These are phyloP conservation scores for Microcebus jonahi DNA, from an alignment of 2,113 vertebrate species.

Conservation along the genomic window DNA sequence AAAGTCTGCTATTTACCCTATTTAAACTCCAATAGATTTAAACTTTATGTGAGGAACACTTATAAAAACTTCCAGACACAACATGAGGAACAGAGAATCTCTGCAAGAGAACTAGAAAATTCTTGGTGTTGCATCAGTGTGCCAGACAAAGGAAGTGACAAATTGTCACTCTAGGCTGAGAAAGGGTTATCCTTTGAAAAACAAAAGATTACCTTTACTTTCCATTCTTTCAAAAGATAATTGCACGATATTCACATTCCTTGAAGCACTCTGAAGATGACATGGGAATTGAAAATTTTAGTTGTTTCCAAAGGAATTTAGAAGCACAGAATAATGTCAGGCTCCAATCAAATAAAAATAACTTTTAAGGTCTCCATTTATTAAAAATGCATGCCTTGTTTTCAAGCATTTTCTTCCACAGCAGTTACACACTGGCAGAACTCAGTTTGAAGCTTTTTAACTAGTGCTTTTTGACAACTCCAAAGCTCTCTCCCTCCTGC, in stretches of 20 bases:
- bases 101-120: neutral
- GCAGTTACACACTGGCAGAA: slow-evolving; percentile 64
- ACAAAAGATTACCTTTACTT: slow-evolving; percentile 31
- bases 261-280: slow-evolving; percentile 75
- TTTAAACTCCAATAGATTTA: neutral
- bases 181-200: neutral
- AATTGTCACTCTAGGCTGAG: slow-evolving; percentile 12
- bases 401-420: slow-evolving; percentile 66
- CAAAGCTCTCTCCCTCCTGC: slow-evolving; percentile 66
- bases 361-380: slow-evolving; percentile 75
- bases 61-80: neutral
- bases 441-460: slow-evolving; percentile 48
- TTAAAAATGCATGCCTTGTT: slow-evolving; percentile 82
- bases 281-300: slow-evolving; percentile 69
- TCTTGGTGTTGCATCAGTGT: neutral
- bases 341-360: slow-evolving; percentile 84
- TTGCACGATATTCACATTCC: slow-evolving; percentile 74
- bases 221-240: slow-evolving; percentile 73
- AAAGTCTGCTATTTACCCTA: neutral
- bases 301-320: slow-evolving; percentile 82
- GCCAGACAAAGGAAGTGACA: neutral
- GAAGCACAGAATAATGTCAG: slow-evolving; percentile 75
- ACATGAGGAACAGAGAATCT: neutral
- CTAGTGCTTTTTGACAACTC: slow-evolving; percentile 70
- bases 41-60: neutral